Evolutionary conservation across 2,113 vertebrate genomes (phyloP).

Genomic region (Etheostoma cragini): DNA sequence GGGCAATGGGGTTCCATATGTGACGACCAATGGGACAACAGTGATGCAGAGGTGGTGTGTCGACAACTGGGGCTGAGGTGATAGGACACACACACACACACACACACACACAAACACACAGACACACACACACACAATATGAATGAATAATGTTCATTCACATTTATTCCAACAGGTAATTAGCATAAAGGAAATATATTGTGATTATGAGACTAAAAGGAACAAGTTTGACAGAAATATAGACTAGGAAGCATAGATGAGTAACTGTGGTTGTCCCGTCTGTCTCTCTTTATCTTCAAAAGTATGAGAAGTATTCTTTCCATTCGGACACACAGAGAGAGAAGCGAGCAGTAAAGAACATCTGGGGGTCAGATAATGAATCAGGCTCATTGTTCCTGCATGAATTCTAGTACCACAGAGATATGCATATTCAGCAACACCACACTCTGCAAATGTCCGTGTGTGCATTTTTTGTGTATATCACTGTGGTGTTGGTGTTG

Average conservation of each 20-base stretch:
- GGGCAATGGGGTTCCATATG: conserved; percentile 97
- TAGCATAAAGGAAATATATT: conserved; percentile 11
- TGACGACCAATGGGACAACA: conserved; percentile 97
- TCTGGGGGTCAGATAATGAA: conserved; percentile 77
- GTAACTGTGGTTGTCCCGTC: conserved; percentile 57
- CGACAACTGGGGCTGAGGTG: conserved; percentile 96
- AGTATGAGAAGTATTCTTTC: conserved; percentile 84
- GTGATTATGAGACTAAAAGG: background rate
- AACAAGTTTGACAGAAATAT: conserved; percentile 21
- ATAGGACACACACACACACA: conserved; percentile 35
- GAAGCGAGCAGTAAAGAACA: conserved; percentile 73
- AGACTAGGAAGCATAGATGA: conserved; percentile 41
- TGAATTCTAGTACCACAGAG: conserved; percentile 61
- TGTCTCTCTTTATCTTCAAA: conserved; percentile 68
- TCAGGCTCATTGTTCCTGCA: conserved; percentile 78
- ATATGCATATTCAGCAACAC: conserved; percentile 70
- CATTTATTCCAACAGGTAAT: background rate
- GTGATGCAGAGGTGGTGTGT: conserved; percentile 96
- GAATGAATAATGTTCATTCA: background rate
- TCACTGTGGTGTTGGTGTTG: conserved; percentile 23
- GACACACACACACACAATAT: background rate
- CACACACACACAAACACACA: background rate
- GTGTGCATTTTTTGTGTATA: conserved; percentile 36
- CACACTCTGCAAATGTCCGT: conserved; percentile 32
- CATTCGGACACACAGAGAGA: conserved; percentile 68